A percentile compares a stretch with the other conserved stretches of the same genome.
phyloP scores from a whole-genome alignment of 2,888 invertebrate genomes.

The Lucinisca nassula region DNA sequence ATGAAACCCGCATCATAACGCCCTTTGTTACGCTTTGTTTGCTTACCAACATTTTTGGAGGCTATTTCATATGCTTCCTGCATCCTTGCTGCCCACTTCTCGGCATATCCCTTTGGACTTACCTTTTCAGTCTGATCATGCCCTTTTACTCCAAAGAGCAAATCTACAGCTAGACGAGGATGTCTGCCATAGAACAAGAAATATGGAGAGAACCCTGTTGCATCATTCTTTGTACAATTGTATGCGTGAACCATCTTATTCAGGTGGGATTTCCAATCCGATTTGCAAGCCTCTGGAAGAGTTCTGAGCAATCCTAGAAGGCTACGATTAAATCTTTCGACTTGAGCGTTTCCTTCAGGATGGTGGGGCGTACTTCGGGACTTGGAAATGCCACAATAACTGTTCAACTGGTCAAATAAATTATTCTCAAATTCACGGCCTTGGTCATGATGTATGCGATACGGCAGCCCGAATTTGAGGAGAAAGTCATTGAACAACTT shows the following conservation, averaged over 20 bases:
- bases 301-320: slow-evolving; percentile 29
- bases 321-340: slow-evolving; percentile 29
- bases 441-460: slow-evolving; percentile 53
- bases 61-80: slow-evolving; percentile 53
- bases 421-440: slow-evolving; percentile 57
- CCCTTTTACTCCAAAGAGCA: slow-evolving; percentile 12
- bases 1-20: not conserved
- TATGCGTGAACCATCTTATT: slow-evolving; percentile 51
- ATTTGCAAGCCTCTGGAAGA: slow-evolving; percentile 15
- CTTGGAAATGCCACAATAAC: slow-evolving; percentile 18
- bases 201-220: slow-evolving; percentile 40
- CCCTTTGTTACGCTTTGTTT: not conserved
- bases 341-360: slow-evolving; percentile 39
- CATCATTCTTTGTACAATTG: slow-evolving; percentile 33
- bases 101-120: slow-evolving; percentile 19
- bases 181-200: slow-evolving; percentile 16
- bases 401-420: slow-evolving; percentile 43
- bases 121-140: not conserved
- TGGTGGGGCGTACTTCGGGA: slow-evolving; percentile 45
- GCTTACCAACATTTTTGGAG: slow-evolving; percentile 21
- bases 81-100: slow-evolving; percentile 41
- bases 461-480: slow-evolving; percentile 49
- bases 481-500: slow-evolving; percentile 52
- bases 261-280: slow-evolving; percentile 34
- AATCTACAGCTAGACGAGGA: slow-evolving; percentile 32